These are phyloP conservation scores for Ploceus nigricollis DNA, from an alignment of 2,113 vertebrate genomes.

Conservation along the genomic window DNA sequence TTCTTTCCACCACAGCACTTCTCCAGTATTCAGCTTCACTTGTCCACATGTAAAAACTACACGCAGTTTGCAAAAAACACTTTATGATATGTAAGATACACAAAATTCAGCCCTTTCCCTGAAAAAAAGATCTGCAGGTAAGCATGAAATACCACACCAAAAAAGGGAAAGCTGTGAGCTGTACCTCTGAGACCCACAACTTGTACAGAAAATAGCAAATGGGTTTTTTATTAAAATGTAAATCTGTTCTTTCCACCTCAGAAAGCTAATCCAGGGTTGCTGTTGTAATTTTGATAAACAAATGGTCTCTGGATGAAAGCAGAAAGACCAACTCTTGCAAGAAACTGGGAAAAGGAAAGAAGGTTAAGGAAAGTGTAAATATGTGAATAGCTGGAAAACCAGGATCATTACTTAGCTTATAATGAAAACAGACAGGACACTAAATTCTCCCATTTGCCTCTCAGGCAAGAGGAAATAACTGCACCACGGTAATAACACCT, in stretches of 20 bases:
- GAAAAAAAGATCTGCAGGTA: not conserved
- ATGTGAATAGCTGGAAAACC: not conserved
- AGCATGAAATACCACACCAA: not conserved
- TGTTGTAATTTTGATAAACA: not conserved
- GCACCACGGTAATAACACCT: not conserved
- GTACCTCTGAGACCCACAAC: not conserved
- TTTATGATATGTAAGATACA: not conserved
- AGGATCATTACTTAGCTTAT: not conserved
- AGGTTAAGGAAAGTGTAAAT: not conserved
- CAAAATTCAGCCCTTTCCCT: not conserved
- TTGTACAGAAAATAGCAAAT: not conserved
- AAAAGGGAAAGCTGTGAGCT: not conserved
- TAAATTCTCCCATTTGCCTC: not conserved
- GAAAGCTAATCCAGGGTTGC: not conserved
- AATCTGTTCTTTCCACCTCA: not conserved
- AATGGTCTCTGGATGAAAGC: not conserved
- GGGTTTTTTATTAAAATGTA: rapidly evolving
- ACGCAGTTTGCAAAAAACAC: not conserved
- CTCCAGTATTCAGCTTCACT: not conserved
- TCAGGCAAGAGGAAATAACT: not conserved
- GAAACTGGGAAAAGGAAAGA: not conserved
- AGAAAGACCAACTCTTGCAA: not conserved
- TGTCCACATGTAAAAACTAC: not conserved
- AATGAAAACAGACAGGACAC: not conserved
- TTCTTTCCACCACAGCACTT: not conserved